Percentiles rank a stretch among this genome's conserved stretches.
These are phyloP conservation scores for Aurelia sp. DNA, from an alignment of 30 jellyfish, hydroid and myxozoan genomes.

Conservation along the genomic window DNA sequence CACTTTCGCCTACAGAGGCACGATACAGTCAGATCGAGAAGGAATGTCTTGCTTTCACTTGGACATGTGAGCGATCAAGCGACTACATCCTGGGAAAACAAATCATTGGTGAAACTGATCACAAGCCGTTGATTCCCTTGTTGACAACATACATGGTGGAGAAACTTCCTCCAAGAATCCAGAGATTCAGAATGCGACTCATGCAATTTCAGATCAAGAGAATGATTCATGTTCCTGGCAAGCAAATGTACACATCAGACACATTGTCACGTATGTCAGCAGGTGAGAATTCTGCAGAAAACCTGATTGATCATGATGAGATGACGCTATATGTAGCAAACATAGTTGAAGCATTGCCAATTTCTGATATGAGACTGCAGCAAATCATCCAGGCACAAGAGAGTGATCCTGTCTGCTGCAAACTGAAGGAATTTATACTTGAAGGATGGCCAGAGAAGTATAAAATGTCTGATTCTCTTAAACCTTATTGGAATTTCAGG, in stretches of 20 bases:
- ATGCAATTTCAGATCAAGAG: slow-evolving; percentile 54
- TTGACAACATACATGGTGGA: too few species aligned
- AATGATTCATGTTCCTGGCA: slow-evolving; percentile 48
- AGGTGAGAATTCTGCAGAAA: slow-evolving; percentile 19
- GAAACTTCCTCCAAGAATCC: not conserved
- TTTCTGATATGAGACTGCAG: slow-evolving; percentile 60
- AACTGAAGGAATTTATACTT: slow-evolving; percentile 25
- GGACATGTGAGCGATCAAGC: slow-evolving; percentile 44
- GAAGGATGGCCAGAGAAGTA: slow-evolving; percentile 58
- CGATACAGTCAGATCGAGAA: slow-evolving; percentile 27
- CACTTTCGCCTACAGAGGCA: slow-evolving; percentile 67
- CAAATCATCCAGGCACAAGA: slow-evolving; percentile 32
- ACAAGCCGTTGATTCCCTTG: too few species aligned
- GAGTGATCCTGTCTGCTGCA: slow-evolving; percentile 44
- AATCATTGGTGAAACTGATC: too few species aligned
- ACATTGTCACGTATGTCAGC: slow-evolving; percentile 57
- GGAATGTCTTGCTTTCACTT: slow-evolving; percentile 1
- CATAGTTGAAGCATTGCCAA: slow-evolving; percentile 31
- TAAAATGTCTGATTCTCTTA: slow-evolving; percentile 43
- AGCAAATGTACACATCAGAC: slow-evolving; percentile 75
- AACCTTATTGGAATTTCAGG: not conserved
- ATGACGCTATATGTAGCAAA: slow-evolving; percentile 10
- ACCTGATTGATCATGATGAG: slow-evolving; percentile 57
- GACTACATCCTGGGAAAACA: too few species aligned
- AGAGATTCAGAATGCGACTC: slow-evolving; percentile 54